phyloP scores from a whole-genome alignment of 2,888 invertebrate species.

The Ochlodes sylvanus region DNA sequence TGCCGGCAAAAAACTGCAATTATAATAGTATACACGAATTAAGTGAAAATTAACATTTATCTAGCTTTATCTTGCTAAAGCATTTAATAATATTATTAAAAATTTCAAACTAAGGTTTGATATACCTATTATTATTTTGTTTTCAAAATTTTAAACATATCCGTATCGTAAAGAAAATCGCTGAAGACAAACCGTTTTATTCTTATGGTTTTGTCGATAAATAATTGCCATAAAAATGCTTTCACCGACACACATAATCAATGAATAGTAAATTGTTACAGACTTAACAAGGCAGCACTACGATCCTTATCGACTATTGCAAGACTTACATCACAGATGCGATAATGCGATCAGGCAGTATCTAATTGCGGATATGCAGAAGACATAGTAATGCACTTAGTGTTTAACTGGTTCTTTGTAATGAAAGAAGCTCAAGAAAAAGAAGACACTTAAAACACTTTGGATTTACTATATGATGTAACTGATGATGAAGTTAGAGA shows the following conservation, averaged over 20 bases:
- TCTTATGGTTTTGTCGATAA: too few relatives aligned
- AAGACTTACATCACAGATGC: conserved; percentile 17
- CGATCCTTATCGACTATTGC: conserved; percentile 23
- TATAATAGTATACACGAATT: too few relatives aligned
- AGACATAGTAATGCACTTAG: conserved; percentile 11
- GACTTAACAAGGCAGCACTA: not conserved
- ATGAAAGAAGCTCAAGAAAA: conserved; percentile 44
- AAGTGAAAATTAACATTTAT: too few relatives aligned
- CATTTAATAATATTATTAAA: too few relatives aligned
- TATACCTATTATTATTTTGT: too few relatives aligned
- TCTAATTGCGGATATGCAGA: conserved; percentile 14
- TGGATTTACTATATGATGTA: not conserved
- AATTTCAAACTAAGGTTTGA: too few relatives aligned
- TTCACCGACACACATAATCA: not conserved
- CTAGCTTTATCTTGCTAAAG: too few relatives aligned
- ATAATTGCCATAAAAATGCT: too few relatives aligned
- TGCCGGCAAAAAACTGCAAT: too few relatives aligned
- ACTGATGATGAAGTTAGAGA: not conserved
- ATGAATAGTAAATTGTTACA: not conserved
- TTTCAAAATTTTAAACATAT: too few relatives aligned
- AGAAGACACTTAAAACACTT: conserved; percentile 52
- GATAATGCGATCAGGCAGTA: conserved; percentile 16
- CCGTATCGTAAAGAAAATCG: too few relatives aligned
- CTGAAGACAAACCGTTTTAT: too few relatives aligned
- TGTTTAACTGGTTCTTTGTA: conserved; percentile 11